phyloP scores from a whole-genome alignment of 2,113 vertebrate species.

The Lota lota region DNA sequence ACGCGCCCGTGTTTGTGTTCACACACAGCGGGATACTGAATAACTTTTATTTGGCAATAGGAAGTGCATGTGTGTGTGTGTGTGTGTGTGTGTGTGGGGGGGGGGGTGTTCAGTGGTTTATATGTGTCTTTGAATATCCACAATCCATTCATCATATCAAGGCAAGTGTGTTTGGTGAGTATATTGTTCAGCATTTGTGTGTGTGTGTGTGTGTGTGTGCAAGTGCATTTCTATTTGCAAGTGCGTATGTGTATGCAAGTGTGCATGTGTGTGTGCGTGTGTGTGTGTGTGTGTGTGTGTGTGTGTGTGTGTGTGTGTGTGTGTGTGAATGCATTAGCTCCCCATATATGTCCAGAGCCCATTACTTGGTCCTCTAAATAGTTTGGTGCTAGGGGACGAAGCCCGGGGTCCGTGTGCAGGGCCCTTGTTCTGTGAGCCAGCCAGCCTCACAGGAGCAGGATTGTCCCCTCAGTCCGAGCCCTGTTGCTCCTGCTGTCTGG shows the following conservation, averaged over 20 bases:
- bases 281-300: constrained; percentile 2
- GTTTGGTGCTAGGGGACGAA: background rate
- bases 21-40: constrained; percentile 12
- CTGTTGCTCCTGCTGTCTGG: constrained; percentile 36
- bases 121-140: background rate
- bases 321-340: background rate
- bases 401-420: constrained; percentile 9
- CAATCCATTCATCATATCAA: background rate
- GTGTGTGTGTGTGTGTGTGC: background rate
- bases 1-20: constrained; percentile 3
- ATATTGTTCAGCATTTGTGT: too few species aligned
- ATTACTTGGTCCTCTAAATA: background rate
- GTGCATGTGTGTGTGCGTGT: background rate
- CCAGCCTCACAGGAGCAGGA: constrained; percentile 35
- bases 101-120: background rate
- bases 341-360: too few species aligned
- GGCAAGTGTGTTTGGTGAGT: background rate
- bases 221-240: background rate
- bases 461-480: constrained; percentile 25
- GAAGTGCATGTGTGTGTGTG: constrained; percentile 8
- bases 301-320: background rate
- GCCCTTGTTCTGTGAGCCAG: constrained; percentile 30
- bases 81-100: background rate
- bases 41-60: constrained; percentile 1
- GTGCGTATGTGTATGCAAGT: background rate